Evolutionary conservation across 2,888 invertebrate genomes (phyloP).

Genomic region (Cephalotes varians): DNA sequence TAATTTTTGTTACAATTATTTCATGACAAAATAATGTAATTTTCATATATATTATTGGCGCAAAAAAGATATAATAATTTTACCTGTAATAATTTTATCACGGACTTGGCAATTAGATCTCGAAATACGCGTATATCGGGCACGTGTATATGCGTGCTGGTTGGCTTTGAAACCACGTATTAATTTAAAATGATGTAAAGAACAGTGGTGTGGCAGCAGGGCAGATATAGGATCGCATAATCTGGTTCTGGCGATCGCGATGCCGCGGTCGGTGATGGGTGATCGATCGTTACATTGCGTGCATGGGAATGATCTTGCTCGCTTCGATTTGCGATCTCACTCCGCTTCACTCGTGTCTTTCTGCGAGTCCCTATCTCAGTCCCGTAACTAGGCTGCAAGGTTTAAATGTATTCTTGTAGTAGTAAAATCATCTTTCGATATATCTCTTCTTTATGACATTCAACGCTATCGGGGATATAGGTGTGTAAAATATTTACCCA

Average conservation of each 20-base stretch:
- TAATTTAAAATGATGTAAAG: slow-evolving; percentile 49
- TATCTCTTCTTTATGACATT: slow-evolving; percentile 22
- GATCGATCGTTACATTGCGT: slow-evolving; percentile 77
- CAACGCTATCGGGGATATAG: background rate
- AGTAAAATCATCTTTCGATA: slow-evolving; percentile 47
- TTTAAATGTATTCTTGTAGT: slow-evolving; percentile 21
- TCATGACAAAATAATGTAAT: background rate
- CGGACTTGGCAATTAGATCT: slow-evolving; percentile 17
- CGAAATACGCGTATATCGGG: background rate
- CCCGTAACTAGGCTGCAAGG: slow-evolving; percentile 38
- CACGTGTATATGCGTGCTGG: background rate
- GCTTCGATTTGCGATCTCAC: slow-evolving; percentile 65
- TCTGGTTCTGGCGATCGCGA: slow-evolving; percentile 56
- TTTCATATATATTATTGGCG: background rate
- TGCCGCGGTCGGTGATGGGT: slow-evolving; percentile 68
- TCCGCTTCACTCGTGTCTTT: slow-evolving; percentile 34
- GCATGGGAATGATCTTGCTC: slow-evolving; percentile 75
- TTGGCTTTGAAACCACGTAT: slow-evolving; percentile 25
- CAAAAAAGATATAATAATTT: background rate
- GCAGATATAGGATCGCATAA: slow-evolving; percentile 49
- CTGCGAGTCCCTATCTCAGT: slow-evolving; percentile 49
- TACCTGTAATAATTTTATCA: background rate
- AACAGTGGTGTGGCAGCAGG: slow-evolving; percentile 27
- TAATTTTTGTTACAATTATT: background rate
- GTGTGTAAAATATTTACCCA: background rate